Base-by-base conservation (phyloP, 2,888 invertebrate species). In the Brenthis ino region DNA sequence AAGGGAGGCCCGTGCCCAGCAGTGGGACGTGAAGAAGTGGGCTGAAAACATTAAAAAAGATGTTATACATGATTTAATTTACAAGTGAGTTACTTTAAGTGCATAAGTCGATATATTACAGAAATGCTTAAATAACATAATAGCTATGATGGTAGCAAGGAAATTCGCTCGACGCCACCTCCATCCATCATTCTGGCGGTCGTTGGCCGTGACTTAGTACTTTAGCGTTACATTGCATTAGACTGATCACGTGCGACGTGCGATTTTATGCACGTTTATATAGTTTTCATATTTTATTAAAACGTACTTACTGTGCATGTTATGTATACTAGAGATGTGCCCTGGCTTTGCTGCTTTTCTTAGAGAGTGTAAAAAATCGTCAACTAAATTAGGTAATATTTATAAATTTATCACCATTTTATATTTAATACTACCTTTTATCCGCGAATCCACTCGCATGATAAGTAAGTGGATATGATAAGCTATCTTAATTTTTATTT, bases 131-230 rank as follows among this genome's bases (percentile, higher is more conserved):
- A 57, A 69, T 54, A 69, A 56, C 67, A 50, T 48, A 43, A 61
- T 53, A 33, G 28, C 56, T 58, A 63, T 68, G 56, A 64, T 50
- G 37, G 53, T 53, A 64, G 68, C 73, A 68, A 70, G 72, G 71
- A 77, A 77, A 80, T 78, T 77, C 79, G 74, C 73, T 76, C 72
- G 74, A 73, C 76, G 73, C 71, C 74, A 71, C 69, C 77, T 79
- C 81, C 86, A 85, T 86, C 84, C 83, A 86, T 87, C 85, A 87
- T 85, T 86, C 84, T 80, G 77, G 68, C 77, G 76, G 77, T 79
- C 74, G 75, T 76, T 77, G 77, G 70, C 72, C 72, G 76, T 75
- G 71, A 70, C 76, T 74, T 68, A 68, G 70, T 67, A 63, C 68
- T 72, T 73, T 70, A 72, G 56, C 68, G 68, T 57, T 64, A 63